Conservation (phyloP, 2,113 vertebrate species). For the Azemiops feae region DNA sequence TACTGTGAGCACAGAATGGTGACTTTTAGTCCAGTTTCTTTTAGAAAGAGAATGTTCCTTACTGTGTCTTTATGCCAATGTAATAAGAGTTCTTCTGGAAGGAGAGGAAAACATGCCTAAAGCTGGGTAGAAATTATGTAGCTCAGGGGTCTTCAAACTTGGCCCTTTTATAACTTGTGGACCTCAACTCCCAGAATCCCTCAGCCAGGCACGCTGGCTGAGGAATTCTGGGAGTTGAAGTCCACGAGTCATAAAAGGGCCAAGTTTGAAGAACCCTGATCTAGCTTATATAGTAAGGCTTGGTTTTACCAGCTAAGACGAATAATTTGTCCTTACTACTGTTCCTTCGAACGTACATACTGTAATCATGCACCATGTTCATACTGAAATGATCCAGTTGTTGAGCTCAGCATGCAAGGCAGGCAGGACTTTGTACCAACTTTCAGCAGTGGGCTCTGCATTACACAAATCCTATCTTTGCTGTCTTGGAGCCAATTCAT, state of each 20-base stretch:
- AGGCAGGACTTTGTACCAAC: background rate
- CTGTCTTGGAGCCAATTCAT: background rate
- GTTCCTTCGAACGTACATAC: background rate
- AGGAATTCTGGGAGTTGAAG: no score
- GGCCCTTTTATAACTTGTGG: no score
- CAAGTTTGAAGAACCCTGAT: no score
- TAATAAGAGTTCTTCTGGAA: background rate
- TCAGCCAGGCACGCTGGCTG: no score
- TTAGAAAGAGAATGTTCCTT: background rate
- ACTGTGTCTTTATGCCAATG: background rate
- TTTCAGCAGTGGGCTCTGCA: background rate
- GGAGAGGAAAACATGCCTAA: background rate
- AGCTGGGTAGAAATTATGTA: background rate
- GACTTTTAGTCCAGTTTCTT: background rate
- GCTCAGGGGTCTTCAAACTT: no score
- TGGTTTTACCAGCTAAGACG: background rate
- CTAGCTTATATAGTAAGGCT: background rate
- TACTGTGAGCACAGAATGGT: background rate
- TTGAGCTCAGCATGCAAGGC: background rate
- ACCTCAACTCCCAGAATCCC: no score
- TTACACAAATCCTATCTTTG: background rate
- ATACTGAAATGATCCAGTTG: background rate
- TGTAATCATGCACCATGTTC: background rate
- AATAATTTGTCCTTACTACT: background rate
- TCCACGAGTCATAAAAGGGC: no score